Conservation (phyloP, 2,113 vertebrate genomes). For the Plectropomus leopardus region DNA sequence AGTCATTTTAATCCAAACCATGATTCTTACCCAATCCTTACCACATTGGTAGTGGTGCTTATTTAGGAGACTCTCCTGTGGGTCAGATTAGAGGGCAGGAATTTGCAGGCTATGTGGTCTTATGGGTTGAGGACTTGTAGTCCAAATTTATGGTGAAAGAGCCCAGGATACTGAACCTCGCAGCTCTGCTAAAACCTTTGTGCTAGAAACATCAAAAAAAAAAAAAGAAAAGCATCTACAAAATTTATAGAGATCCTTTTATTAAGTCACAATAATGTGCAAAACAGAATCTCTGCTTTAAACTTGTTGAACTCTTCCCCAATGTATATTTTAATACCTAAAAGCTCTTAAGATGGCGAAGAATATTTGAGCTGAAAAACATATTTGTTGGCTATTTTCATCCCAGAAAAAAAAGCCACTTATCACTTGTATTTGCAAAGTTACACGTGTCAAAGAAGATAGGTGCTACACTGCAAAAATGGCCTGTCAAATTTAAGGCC, state of each 20-base stretch:
- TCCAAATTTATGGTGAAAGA: constrained; percentile 13
- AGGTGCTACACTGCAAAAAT: too few relatives aligned
- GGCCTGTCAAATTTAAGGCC: too few relatives aligned
- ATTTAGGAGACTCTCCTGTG: too few relatives aligned
- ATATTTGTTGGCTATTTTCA: constrained; percentile 24
- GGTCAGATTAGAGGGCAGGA: too few relatives aligned
- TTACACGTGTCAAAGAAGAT: not conserved
- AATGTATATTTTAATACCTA: constrained; percentile 13
- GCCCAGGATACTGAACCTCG: not conserved
- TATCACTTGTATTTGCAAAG: not conserved
- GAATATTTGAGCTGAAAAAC: not conserved
- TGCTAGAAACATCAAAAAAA: not conserved
- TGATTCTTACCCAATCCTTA: too few relatives aligned
- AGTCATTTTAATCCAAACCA: too few relatives aligned
- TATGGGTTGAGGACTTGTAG: too few relatives aligned
- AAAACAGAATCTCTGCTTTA: constrained; percentile 17
- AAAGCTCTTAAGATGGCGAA: constrained; percentile 10
- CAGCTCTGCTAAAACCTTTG: not conserved
- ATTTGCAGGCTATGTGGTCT: too few relatives aligned
- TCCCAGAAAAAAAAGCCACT: not conserved
- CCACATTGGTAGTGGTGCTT: too few relatives aligned
- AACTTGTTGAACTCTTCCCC: constrained; percentile 22
- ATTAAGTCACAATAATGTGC: constrained; percentile 9
- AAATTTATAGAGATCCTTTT: not conserved
- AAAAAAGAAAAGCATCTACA: not conserved